A percentile compares a stretch with the other conserved stretches of the same genome.
Conservation (phyloP, 2,797 vertebrate genomes). For the Chelmon rostratus region DNA sequence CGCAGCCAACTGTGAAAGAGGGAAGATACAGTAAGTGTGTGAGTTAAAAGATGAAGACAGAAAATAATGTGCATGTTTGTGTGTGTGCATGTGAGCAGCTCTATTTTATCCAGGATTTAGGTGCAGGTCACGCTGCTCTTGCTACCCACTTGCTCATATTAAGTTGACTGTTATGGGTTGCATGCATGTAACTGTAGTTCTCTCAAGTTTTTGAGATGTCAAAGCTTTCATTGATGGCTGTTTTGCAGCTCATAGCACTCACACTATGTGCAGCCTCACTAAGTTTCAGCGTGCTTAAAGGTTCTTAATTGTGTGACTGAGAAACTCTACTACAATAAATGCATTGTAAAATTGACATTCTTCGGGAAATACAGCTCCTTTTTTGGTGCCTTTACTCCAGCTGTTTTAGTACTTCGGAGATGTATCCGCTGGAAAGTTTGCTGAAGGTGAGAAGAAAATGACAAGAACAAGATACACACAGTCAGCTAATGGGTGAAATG, state of each 20-base stretch:
- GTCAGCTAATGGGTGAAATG: slow-evolving; percentile 58
- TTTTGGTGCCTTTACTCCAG: not conserved
- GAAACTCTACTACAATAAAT: not conserved
- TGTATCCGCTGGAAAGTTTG: slow-evolving; percentile 14
- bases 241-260: not conserved
- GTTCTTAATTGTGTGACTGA: not conserved
- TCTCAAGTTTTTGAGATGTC: not conserved
- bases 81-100: not conserved
- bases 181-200: not conserved
- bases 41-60: not conserved
- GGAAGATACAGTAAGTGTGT: not conserved
- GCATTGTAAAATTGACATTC: not conserved
- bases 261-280: not conserved
- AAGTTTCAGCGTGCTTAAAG: not conserved
- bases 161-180: not conserved
- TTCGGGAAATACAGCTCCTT: not conserved
- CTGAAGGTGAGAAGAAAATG: slow-evolving; percentile 29
- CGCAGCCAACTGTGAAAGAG: not conserved
- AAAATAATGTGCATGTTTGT: not conserved
- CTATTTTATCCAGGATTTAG: not conserved
- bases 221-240: not conserved
- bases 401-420: not conserved
- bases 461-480: not conserved
- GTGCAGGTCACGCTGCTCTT: not conserved
- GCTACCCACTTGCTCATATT: not conserved